Base-by-base conservation (phyloP, 2,888 invertebrate genomes). In the Ptychoptera albimana region DNA sequence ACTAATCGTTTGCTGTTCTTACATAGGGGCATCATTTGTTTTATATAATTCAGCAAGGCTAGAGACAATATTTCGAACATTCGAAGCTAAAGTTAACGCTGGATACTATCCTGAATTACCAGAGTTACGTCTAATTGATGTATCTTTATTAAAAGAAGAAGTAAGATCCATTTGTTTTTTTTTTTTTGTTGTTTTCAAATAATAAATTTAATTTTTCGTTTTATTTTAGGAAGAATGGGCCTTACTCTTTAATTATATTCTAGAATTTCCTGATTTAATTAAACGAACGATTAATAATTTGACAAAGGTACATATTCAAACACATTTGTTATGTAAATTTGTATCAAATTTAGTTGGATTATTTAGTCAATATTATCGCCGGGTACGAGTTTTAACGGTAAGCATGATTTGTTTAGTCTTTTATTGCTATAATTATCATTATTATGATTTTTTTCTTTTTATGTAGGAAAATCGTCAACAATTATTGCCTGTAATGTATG, bases 151-250 rank as follows among this genome's bases (percentile, higher is more conserved):
- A 1, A 71, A 66, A 38, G 73, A 78, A 60, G 76, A 80, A 63
- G 84, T 83, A 68, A 57, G 49, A n/a, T n/a, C n/a, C n/a, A n/a
- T n/a, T 51, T 35, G 42, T 29, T 12, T 30, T 4, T 12, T 39
- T 39, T 34, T 31, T 39, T n/a, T 32, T 36, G 23, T 38, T 30
- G 13, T n/a, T 37, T 31, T n/a, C n/a, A n/a, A n/a, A 37, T 11
- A 37, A n/a, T 40, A 10, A 30, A 29, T 34, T 30, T 15, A 34
- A 36, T 15, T 50, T 45, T 51, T 44, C 46, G 50, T 53, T 51
- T 54, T 68, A n/a, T n/a, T 72, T 13, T 59, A 84, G 83, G 81
- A 83, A 53, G 85, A 86, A 68, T 86, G 85, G 86, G 70, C 71
- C 48, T 57, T 86, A 4, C 58, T 83, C 37, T 82, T 73, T 56